These are phyloP conservation scores for Brachionus paranguensis DNA, from an alignment of 1,140 invertebrate species.

Conservation along the genomic window DNA sequence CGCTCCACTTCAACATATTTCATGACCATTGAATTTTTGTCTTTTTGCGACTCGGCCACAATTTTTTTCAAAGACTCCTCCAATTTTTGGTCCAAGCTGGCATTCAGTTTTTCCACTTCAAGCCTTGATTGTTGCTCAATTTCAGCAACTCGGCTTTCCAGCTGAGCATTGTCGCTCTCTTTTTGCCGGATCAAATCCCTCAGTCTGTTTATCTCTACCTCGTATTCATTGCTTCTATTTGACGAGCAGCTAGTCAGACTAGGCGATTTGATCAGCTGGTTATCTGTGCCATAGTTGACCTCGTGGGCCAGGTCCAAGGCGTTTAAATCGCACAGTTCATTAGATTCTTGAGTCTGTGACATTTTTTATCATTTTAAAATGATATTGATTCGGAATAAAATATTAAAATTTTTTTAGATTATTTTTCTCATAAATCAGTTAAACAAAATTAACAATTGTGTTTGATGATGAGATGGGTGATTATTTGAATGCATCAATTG, in stretches of 20 bases:
- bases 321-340: neutral
- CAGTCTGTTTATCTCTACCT: neutral
- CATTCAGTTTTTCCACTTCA: slow-evolving; percentile 15
- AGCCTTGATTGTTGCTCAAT: neutral
- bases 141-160: neutral
- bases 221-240: slow-evolving; percentile 11
- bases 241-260: neutral
- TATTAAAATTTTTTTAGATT: neutral
- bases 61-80: slow-evolving; percentile 30
- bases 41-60: neutral
- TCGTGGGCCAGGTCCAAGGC: neutral
- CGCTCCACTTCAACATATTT: slow-evolving; percentile 27
- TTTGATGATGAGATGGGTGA: neutral
- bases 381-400: neutral
- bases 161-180: neutral
- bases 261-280: neutral
- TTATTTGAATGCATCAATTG: neutral
- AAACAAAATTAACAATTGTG: neutral
- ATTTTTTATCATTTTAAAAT: neutral
- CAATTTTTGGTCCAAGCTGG: slow-evolving; percentile 17
- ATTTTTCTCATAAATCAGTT: neutral
- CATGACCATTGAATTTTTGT: slow-evolving; percentile 38
- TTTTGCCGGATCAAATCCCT: neutral
- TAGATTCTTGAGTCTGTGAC: neutral
- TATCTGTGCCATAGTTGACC: neutral